Base-by-base conservation (phyloP, 2,113 vertebrate genomes). In the Menura novaehollandiae region DNA sequence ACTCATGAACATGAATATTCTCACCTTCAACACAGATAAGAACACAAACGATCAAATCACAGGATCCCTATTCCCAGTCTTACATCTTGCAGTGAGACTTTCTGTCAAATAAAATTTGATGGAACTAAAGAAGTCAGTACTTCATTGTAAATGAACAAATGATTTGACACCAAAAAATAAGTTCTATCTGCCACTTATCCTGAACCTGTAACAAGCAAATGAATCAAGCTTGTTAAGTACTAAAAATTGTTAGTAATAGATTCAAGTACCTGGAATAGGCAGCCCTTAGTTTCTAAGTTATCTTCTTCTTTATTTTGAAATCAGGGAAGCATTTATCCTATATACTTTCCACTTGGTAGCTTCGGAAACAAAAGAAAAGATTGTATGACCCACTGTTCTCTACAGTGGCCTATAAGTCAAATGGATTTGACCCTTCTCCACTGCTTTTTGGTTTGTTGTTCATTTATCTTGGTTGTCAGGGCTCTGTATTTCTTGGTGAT, bases 381-480 rank as follows among this genome's bases (percentile, higher is more conserved):
- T 85, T 96, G 84, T 67, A 46, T 85, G 77, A 93, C 87, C 90
- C n/a, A 73, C 82, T 12, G 16, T 97, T 95, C 75, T 96, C 92
- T 79, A 73, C 51, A 92, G 55, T 35, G 67, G 85, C 90, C 46
- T 49, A 41, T 78, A 94, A 79, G 88, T 96, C 95, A 96, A 95
- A 97, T 93, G 82, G 66, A 93, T 94, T 96, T 97, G 93, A 97
- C 87, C 85, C 82, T 94, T 97, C 86, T 82, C 71, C n/a, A 83
- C 81, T 72, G 62, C 82, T 95, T 96, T 95, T 93, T 60, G 58
- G 91, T 82, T 95, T 95, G 73, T 93, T 97, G 68, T 85, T 97
- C 96, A 98, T 97, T 98, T 95, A 94, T 97, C 93, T 96, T 96
- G 55, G 28, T 93, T 97, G 85, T 97, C 96, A 97, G 85, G 39